These are phyloP conservation scores for Uropsilus gracilis DNA, from an alignment of 2,113 vertebrate genomes.

Conservation along the genomic window DNA sequence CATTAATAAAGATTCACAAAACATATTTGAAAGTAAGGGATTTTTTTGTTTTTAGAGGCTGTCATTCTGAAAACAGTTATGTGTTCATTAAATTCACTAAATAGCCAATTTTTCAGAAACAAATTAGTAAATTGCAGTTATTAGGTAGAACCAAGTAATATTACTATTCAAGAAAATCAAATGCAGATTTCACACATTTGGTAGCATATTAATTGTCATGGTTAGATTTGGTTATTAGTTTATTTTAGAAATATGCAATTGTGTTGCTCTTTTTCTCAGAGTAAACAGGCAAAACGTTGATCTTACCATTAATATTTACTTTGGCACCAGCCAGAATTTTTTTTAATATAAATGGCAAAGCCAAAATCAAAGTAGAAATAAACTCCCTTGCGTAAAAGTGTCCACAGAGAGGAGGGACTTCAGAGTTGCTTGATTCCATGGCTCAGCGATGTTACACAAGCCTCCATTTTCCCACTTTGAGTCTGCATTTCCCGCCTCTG, in stretches of 20 bases:
- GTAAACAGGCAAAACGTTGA: not conserved
- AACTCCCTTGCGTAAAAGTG: not conserved
- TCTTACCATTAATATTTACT: not conserved
- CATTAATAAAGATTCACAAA: conserved; percentile 64
- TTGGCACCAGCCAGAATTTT: not conserved
- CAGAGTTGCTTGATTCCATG: not conserved
- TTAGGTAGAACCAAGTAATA: not conserved
- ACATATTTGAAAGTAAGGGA: conserved; percentile 53
- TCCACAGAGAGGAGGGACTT: not conserved
- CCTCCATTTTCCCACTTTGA: not conserved
- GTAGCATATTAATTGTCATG: not conserved
- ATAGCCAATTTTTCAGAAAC: conserved; percentile 29
- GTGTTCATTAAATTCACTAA: conserved; percentile 32
- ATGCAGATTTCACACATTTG: not conserved
- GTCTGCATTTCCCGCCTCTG: not conserved
- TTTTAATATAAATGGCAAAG: not conserved
- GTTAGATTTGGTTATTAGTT: not conserved
- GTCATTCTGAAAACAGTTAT: conserved; percentile 48
- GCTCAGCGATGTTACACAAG: not conserved
- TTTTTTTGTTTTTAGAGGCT: conserved; percentile 37
- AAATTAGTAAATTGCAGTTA: conserved; percentile 44
- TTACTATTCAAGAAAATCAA: not conserved
- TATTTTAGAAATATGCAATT: not conserved
- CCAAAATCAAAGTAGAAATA: not conserved
- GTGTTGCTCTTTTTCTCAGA: not conserved